Conservation (phyloP, 2,797 vertebrate genomes). For the Galaxias olidus region DNA sequence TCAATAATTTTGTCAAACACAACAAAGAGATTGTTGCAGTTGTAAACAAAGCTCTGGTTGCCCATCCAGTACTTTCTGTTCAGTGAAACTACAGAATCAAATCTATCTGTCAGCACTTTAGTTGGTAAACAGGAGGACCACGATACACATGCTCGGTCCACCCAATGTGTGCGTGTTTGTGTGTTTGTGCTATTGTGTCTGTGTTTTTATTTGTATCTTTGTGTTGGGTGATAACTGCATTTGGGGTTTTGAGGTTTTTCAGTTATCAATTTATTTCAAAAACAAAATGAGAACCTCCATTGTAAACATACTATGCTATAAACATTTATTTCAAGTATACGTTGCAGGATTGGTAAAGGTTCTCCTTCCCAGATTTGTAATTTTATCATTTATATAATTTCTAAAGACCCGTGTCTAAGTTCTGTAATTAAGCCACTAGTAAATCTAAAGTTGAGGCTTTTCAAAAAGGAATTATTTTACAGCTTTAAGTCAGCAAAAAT, state of each 20-base stretch:
- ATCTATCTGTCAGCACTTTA: conserved; percentile 63
- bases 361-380: too few relatives aligned
- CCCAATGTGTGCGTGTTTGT: conserved; percentile 2
- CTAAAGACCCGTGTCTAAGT: too few relatives aligned
- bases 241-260: background rate
- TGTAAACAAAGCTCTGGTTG: conserved; percentile 47
- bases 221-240: background rate
- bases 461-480: too few relatives aligned
- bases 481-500: background rate
- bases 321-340: too few relatives aligned
- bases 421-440: too few relatives aligned
- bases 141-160: conserved; percentile 24
- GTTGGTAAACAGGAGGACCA: conserved; percentile 22
- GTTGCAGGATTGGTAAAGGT: too few relatives aligned
- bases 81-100: conserved; percentile 53
- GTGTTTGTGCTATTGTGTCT: conserved; percentile 3
- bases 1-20: background rate
- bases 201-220: background rate
- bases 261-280: too few relatives aligned
- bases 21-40: conserved; percentile 11
- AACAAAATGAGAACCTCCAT: too few relatives aligned
- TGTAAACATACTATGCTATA: too few relatives aligned
- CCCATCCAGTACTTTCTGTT: conserved; percentile 57
- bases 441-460: too few relatives aligned
- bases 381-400: too few relatives aligned